Evolutionary conservation across 2,113 vertebrate species (phyloP), one percentile per base, ranked within the genome.

Genomic region (Andinoacara biseriatus): DNA sequence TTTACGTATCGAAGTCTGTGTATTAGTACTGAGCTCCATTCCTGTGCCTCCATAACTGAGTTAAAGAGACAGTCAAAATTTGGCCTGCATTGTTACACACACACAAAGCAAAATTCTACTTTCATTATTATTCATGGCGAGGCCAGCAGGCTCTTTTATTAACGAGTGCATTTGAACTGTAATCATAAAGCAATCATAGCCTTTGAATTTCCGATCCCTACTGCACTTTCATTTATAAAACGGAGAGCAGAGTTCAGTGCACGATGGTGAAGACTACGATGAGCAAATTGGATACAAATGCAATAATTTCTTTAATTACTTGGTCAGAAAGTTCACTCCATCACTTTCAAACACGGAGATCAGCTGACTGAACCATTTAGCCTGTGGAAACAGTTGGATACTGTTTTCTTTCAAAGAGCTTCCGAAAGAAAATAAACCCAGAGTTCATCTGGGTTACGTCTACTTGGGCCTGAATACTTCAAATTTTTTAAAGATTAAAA

Each of bases 121-220:
- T 61, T 26, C 0, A 56, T 74, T 83, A 38, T 60, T 43, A 87
- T 82, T 87, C 43, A 76, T 33, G 46, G 57, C 3, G 10, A 67
- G 7, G 17, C 29, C 17, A 15, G 17, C 3, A 58, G 17, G 20
- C 15, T 17, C 33, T 74, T 38, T 58, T 24, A 74, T 43, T 49
- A 74, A 52, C 14, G 49, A 60, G 17, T n/a, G 56, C 10, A 65
- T 80, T 57, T 22, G 43, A 35, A 67, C 11, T 24, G 18, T 54
- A 67, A 81, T 83, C 17, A 62, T 24, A 29, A 29, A 78, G 52
- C 26, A 59, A 72, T 72, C 46, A 54, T n/a, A 54, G 26, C 3
- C 2, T 14, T 18, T 72, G 15, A 72, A 57, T 76, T 9, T 8
- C 43, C 15, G 7, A 46, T 10, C 8, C 10, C 14, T 10, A 5